phyloP scores from a whole-genome alignment of 2,888 invertebrate species.

The Malachius bipustulatus region DNA sequence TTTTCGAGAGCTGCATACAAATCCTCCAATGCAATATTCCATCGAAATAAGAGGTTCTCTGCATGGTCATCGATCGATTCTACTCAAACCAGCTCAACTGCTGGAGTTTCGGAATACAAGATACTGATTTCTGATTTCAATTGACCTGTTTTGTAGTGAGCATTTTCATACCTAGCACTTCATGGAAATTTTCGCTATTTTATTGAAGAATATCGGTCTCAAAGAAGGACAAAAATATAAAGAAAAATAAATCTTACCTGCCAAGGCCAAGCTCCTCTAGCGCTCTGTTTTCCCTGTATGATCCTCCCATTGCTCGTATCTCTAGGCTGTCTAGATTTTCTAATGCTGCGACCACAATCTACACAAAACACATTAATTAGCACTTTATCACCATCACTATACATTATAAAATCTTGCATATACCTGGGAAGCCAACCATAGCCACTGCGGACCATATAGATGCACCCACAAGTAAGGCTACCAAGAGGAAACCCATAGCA shows the following conservation, averaged over 20 bases:
- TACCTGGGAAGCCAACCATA: background rate
- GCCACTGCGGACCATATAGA: background rate
- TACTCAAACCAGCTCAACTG: no score
- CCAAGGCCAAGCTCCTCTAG: conserved; percentile 76
- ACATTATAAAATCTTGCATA: background rate
- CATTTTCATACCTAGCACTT: no score
- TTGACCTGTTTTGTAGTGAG: no score
- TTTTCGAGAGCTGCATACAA: no score
- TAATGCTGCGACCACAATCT: conserved; percentile 59
- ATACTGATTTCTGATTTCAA: no score
- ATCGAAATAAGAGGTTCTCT: no score
- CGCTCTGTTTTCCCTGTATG: conserved; percentile 65
- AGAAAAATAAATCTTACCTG: conserved; percentile 42
- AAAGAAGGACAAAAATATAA: no score
- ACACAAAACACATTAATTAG: conserved; percentile 18
- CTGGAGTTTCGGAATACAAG: no score
- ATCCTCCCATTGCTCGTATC: conserved; percentile 46
- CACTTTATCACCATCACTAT: background rate
- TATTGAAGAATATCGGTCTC: no score
- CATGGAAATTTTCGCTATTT: no score
- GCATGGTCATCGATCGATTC: no score
- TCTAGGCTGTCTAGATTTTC: conserved; percentile 50
- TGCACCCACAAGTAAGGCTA: background rate
- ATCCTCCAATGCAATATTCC: no score
- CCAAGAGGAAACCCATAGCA: background rate